phyloP scores from a whole-genome alignment of 2,113 vertebrate genomes.

The Stigmatopora nigra region DNA sequence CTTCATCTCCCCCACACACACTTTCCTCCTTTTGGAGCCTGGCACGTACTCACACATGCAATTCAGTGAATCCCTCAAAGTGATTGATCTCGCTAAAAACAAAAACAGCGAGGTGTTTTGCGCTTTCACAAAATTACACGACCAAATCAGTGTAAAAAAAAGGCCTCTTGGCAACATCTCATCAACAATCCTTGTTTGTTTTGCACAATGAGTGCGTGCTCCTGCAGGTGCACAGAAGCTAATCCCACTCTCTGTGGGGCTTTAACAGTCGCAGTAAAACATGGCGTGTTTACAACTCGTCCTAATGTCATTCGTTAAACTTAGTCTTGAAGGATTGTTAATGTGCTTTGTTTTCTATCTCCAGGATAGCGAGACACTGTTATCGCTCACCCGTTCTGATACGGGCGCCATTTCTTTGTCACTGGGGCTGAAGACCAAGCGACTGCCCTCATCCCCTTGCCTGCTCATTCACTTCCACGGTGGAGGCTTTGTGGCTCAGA shows the following conservation, averaged over 20 bases:
- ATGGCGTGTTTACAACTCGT: constrained; percentile 14
- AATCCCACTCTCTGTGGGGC: constrained; percentile 25
- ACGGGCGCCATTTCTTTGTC: constrained; percentile 71
- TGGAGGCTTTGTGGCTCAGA: constrained; percentile 88
- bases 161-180: neutral
- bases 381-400: constrained; percentile 70
- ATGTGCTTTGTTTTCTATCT: neutral
- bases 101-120: constrained; percentile 27
- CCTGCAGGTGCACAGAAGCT: constrained; percentile 30
- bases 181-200: constrained; percentile 22
- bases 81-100: constrained; percentile 35
- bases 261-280: constrained; percentile 13
- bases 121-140: constrained; percentile 30
- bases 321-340: neutral
- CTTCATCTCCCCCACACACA: constrained; percentile 4
- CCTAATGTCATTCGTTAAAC: constrained; percentile 1
- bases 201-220: constrained; percentile 39
- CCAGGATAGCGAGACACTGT: constrained; percentile 79
- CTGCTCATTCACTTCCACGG: constrained; percentile 83
- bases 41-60: constrained; percentile 33
- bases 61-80: constrained; percentile 31
- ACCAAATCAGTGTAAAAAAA: constrained; percentile 17
- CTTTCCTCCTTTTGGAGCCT: constrained; percentile 22
- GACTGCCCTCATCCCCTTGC: constrained; percentile 67
- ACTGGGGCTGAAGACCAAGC: constrained; percentile 67